Percentiles rank a stretch among this genome's conserved stretches.
These are phyloP conservation scores for Protonemura montana DNA, from an alignment of 2,888 invertebrate species.

Conservation along the genomic window DNA sequence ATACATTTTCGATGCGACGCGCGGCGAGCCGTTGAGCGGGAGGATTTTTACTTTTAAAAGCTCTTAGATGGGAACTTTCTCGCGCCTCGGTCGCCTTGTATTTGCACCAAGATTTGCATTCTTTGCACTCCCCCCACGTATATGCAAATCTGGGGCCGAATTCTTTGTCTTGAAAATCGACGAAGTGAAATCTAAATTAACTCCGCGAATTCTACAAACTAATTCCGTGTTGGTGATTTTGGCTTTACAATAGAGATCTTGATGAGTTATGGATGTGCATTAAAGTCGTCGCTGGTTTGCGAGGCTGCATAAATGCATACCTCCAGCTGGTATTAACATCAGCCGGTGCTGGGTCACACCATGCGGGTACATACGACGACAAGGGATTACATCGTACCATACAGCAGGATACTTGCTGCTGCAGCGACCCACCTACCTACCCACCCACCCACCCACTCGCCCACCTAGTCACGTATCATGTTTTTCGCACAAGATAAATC, in stretches of 20 bases:
- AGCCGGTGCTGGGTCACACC: background rate
- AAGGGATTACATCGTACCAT: background rate
- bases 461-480: background rate
- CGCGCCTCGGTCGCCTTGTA: constrained; percentile 17
- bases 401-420: background rate
- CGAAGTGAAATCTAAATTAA: constrained; percentile 40
- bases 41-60: constrained; percentile 33
- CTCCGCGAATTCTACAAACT: background rate
- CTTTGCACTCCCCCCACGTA: constrained; percentile 31
- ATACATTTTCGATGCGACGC: constrained; percentile 27
- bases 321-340: background rate
- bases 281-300: background rate
- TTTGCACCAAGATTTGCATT: constrained; percentile 37
- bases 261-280: constrained; percentile 25
- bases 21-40: background rate
- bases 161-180: constrained; percentile 34
- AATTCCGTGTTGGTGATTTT: background rate
- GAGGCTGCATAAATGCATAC: constrained; percentile 26
- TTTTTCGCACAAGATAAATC: background rate
- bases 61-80: constrained; percentile 38
- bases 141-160: background rate
- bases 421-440: too few relatives aligned
- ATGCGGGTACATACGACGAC: background rate
- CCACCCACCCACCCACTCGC: too few relatives aligned
- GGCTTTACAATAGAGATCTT: constrained; percentile 26